Evolutionary conservation across 2,888 invertebrate species (phyloP).

Genomic region (Drosophila gaucha): DNA sequence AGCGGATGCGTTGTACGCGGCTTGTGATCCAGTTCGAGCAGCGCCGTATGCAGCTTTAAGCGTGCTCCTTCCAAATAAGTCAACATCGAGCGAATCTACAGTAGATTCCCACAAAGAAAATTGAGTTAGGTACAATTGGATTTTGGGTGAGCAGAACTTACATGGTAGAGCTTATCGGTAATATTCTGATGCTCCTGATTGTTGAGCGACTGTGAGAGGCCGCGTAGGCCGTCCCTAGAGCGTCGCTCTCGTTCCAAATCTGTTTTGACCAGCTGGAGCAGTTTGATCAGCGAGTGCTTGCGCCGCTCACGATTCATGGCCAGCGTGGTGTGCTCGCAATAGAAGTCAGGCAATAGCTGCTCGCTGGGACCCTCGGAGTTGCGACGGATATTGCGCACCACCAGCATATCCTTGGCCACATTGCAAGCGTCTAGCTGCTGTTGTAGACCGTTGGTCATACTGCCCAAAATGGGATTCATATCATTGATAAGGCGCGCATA

Average conservation of each 20-base stretch:
- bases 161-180: slow-evolving; percentile 95
- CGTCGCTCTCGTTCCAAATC: slow-evolving; percentile 95
- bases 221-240: slow-evolving; percentile 95
- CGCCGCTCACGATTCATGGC: slow-evolving; percentile 96
- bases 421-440: slow-evolving; percentile 83
- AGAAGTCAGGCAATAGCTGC: slow-evolving; percentile 96
- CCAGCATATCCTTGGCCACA: slow-evolving; percentile 83
- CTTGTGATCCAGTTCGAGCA: slow-evolving; percentile 92
- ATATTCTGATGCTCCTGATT: slow-evolving; percentile 96
- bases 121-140: background rate
- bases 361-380: slow-evolving; percentile 88
- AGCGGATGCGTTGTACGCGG: slow-evolving; percentile 92
- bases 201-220: slow-evolving; percentile 94
- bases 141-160: slow-evolving; percentile 84
- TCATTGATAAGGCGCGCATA: slow-evolving; percentile 89
- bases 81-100: slow-evolving; percentile 96
- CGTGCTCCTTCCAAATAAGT: slow-evolving; percentile 96
- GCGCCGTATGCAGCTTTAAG: slow-evolving; percentile 93
- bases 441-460: slow-evolving; percentile 85
- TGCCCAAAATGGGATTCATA: slow-evolving; percentile 91
- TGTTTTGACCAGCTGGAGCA: slow-evolving; percentile 93
- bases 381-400: slow-evolving; percentile 84
- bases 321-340: slow-evolving; percentile 96
- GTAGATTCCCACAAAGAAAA: background rate
- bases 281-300: slow-evolving; percentile 93